Evolutionary conservation across 2,797 vertebrate species (phyloP), one percentile per base, ranked within the genome.

Genomic region (Sebastes trivittatus): DNA sequence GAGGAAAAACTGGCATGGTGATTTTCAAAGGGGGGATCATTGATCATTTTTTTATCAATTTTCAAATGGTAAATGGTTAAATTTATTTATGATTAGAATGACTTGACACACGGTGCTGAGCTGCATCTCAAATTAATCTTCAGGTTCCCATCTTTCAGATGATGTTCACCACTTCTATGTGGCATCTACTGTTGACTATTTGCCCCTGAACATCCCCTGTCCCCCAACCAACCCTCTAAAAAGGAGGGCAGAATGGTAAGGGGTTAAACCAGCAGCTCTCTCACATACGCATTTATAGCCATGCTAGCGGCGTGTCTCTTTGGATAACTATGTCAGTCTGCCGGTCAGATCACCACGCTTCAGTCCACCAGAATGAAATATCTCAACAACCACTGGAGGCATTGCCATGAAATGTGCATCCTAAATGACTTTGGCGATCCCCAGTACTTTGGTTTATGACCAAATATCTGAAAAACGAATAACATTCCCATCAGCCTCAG

Each of bases 281-380:
- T 52, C 55, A 67, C 11, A 64, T 36, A 38, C 25, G 36, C 55
- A 80, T 72, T 60, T 77, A 20, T 18, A 78, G 52, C 59, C 16
- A 38, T 27, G 61, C 55, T 72, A 42, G 49, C 8, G 9, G 7
- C 20, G 6, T n/a, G 8, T 52, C 46, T n/a, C 49, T 52, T 52
- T n/a, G 49, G 49, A 52, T n/a, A n/a, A 0, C 49, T n/a, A 11
- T 52, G 49, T 52, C 49, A 52, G 20, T 60, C n/a, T 6, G 4
- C 46, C 2, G 1, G 46, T 54, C 22, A 1, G 29, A 25, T 18
- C 23, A 34, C 30, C 3, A 52, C 14, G 27, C 60, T 38, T 64
- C 16, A 59, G 54, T 42, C 52, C 3, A 58, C 32, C 52, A 66
- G 20, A 58, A 46, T 65, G 3, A 58, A 75, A 46, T 42, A 52